phyloP scores from a whole-genome alignment of 2,113 vertebrate genomes.

The Chionis minor region DNA sequence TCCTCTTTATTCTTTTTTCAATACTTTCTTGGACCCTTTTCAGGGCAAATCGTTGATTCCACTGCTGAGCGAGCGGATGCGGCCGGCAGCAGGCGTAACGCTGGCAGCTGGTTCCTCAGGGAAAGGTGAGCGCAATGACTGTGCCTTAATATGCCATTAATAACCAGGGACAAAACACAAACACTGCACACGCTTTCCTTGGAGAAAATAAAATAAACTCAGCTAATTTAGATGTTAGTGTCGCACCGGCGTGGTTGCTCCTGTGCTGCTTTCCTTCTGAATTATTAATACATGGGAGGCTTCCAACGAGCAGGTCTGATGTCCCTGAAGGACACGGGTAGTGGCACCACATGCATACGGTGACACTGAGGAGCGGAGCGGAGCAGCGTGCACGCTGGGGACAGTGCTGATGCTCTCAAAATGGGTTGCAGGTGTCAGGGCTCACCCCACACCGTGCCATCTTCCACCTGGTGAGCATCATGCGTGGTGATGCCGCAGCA shows the following conservation, averaged over 20 bases:
- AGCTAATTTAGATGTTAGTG: not conserved
- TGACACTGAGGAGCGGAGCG: not conserved
- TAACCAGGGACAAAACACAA: not conserved
- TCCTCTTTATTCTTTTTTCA: not conserved
- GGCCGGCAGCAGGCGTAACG: not conserved
- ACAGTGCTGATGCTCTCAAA: not conserved
- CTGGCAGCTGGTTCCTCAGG: not conserved
- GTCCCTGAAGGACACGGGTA: not conserved
- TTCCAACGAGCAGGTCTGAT: not conserved
- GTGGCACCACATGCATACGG: not conserved
- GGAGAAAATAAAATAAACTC: not conserved
- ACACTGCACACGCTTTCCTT: not conserved
- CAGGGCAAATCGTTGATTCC: not conserved
- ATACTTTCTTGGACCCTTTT: not conserved
- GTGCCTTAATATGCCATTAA: not conserved
- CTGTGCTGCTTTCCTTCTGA: not conserved
- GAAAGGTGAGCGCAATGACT: not conserved
- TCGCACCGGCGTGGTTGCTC: not conserved
- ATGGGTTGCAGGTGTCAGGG: not conserved
- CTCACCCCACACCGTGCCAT: fast-evolving
- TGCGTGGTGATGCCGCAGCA: fast-evolving
- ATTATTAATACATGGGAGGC: not conserved
- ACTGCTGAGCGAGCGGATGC: not conserved
- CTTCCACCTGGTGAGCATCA: fast-evolving
- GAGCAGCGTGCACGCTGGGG: fast-evolving